Evolutionary conservation across 1,140 invertebrate genomes (phyloP), one percentile per base, ranked within the genome.

Genomic region (Sycophaga agraensis): DNA sequence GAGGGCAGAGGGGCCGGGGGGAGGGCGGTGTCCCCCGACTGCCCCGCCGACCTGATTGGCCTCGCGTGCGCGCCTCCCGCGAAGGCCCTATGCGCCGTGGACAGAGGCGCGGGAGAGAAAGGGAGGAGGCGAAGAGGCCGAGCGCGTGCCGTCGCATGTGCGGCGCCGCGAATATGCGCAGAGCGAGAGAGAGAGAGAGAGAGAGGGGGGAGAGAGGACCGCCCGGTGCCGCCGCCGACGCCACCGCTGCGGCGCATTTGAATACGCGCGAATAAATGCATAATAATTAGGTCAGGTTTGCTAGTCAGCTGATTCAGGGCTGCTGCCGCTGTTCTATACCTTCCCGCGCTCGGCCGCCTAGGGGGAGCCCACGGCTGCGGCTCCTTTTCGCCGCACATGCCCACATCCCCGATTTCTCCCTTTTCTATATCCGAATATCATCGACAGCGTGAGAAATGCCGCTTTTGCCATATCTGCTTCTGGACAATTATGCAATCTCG

Each of bases 221-320:
- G 49, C 63, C 63, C 56, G 66, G 60, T 65, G 66, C 68, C 66
- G 67, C 67, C 70, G 71, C 71, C 66, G 22, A 12, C 22, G 43
- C 22, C 37, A 35, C 56, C 42, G 35, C 26, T 43, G 19, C 70
- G 68, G 71, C 72, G 76, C 77, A 79, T 80, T 80, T 80, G 77
- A 80, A 79, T 80, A 79, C 76, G 74, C 74, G 76, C 68, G 77
- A 81, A 80, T 81, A 80, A 80, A 81, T 81, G 78, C 79, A 81
- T 81, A 81, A 81, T 81, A 81, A 81, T 80, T 81, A 81, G 79
- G 79, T 81, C 79, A 81, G 73, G 78, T 80, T 80, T 77, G 71
- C 77, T 78, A 79, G 79, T 80, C 78, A 81, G 79, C 78, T 80
- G 78, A 80, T 79, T 72, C 74, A 57, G 69, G 22, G 28, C 12